phyloP scores from a whole-genome alignment of 2,113 vertebrate species.

The Marmota flaviventris region DNA sequence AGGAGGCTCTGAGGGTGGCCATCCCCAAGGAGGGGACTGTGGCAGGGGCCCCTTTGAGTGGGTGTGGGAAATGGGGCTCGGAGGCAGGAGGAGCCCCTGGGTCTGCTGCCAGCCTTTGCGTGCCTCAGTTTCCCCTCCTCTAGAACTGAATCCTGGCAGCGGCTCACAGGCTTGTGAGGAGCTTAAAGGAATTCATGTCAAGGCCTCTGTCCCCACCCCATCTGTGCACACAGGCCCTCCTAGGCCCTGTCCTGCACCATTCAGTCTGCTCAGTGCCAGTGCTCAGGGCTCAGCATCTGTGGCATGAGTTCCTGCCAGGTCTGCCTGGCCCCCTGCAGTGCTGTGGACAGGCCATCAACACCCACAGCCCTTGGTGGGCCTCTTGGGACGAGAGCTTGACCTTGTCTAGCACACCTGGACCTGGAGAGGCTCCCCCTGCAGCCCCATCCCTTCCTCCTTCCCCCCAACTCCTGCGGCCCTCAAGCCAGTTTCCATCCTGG shows the following conservation, averaged over 20 bases:
- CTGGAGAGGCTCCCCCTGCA: not conserved
- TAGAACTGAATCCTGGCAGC: not conserved
- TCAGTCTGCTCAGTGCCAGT: not conserved
- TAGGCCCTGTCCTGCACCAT: not conserved
- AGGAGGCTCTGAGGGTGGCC: not conserved
- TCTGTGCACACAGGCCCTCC: too few relatives aligned
- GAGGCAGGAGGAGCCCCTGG: too few relatives aligned
- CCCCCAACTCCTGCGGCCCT: not conserved
- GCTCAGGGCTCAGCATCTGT: not conserved
- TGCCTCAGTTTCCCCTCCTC: not conserved
- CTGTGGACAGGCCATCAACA: not conserved
- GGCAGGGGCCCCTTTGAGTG: not conserved
- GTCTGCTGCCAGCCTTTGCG: not conserved
- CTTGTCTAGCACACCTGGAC: not conserved
- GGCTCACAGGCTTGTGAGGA: not conserved
- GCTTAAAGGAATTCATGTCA: rapidly evolving
- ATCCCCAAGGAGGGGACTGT: not conserved
- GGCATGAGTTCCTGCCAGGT: not conserved
- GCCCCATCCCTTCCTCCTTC: not conserved
- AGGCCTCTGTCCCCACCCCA: not conserved
- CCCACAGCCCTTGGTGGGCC: too few relatives aligned
- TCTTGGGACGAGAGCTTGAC: not conserved
- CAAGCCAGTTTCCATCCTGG: rapidly evolving
- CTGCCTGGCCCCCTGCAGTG: not conserved
- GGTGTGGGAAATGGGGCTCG: not conserved